Percentiles rank a stretch among this genome's conserved stretches.
phyloP scores from a whole-genome alignment of 2,797 vertebrate genomes.

The Poecilia picta region DNA sequence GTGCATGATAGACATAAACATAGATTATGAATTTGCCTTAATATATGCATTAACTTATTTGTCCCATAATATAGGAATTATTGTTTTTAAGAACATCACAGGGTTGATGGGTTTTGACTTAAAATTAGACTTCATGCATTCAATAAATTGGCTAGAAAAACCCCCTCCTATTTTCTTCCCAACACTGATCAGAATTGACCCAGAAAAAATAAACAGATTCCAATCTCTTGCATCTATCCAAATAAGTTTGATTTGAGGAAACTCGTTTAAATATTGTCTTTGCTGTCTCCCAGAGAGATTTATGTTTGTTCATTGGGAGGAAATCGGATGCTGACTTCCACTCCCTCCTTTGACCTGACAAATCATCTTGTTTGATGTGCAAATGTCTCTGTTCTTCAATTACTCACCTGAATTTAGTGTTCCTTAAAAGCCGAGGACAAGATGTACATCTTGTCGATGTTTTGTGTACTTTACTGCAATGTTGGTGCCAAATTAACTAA shows the following conservation, averaged over 20 bases:
- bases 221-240: not conserved
- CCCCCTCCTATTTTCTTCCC: not conserved
- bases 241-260: constrained; percentile 6
- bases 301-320: constrained; percentile 66
- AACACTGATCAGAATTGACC: not conserved
- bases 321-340: constrained; percentile 63
- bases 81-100: not conserved
- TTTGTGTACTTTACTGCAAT: not conserved
- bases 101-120: not conserved
- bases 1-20: not conserved
- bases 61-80: not conserved
- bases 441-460: not conserved
- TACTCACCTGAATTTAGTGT: constrained; percentile 28
- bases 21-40: not conserved
- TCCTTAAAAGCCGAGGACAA: constrained; percentile 14
- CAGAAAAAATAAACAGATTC: not conserved
- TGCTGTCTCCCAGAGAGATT: constrained; percentile 34
- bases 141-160: not conserved
- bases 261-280: constrained; percentile 39
- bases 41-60: not conserved
- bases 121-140: not conserved
- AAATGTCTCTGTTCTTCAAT: constrained; percentile 44
- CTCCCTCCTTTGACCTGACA: constrained; percentile 49
- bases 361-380: constrained; percentile 51
- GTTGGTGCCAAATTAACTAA: not conserved